A percentile compares a stretch with the other conserved stretches of the same genome.
Evolutionary conservation across 1,140 invertebrate species (phyloP).

Genomic region (Anoplophora glabripennis): DNA sequence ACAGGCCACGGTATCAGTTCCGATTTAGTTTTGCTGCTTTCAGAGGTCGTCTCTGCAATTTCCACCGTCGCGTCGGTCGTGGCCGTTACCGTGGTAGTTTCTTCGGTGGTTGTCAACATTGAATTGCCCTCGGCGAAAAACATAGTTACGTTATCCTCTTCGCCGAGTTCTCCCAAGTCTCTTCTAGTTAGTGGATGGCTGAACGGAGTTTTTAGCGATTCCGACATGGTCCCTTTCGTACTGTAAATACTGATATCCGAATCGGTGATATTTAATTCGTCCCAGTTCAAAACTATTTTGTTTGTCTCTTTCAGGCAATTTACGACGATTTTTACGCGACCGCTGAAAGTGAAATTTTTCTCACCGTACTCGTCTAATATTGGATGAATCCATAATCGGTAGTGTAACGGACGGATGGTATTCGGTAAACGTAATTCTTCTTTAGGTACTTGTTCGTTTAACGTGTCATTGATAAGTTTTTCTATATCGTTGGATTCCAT

Average conservation of each 20-base stretch:
- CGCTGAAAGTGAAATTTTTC: constrained; percentile 41
- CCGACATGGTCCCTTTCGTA: constrained; percentile 3
- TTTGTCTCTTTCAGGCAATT: constrained; percentile 34
- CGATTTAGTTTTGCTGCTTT: background rate
- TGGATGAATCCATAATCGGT: constrained; percentile 36
- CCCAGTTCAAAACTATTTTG: constrained; percentile 38
- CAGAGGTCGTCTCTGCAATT: background rate
- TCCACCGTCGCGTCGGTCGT: background rate
- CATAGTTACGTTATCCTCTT: background rate
- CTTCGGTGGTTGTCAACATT: constrained; percentile 9
- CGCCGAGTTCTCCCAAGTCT: constrained; percentile 5
- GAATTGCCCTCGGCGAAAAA: background rate
- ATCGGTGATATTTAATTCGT: constrained; percentile 32
- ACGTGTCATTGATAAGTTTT: constrained; percentile 38
- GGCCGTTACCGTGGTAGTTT: constrained; percentile 6
- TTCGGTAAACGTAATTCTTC: constrained; percentile 36
- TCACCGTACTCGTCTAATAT: constrained; percentile 33
- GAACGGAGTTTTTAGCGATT: no score
- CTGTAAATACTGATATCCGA: constrained; percentile 28
- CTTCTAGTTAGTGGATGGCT: constrained; percentile 7
- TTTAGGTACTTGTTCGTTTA: constrained; percentile 32
- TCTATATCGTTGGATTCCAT: constrained; percentile 37
- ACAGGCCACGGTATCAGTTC: constrained; percentile 11
- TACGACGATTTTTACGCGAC: constrained; percentile 34
- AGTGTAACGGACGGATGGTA: constrained; percentile 31